Evolutionary conservation across 2,113 vertebrate species (phyloP).

Genomic region (Callospermophilus lateralis): DNA sequence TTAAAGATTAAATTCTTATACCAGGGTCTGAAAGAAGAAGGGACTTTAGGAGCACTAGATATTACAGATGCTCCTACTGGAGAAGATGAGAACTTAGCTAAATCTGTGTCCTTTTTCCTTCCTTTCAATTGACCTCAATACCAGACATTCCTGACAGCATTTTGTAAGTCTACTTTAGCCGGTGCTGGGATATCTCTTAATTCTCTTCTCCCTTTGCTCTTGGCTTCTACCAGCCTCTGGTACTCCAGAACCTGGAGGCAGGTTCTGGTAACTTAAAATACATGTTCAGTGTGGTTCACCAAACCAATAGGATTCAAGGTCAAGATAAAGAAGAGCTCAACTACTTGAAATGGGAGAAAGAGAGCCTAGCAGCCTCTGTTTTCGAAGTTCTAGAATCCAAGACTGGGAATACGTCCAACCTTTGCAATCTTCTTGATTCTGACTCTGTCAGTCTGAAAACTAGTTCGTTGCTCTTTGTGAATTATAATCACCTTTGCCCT

Average conservation of each 20-base stretch:
- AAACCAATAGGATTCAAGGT: conserved; percentile 6
- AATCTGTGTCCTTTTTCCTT: neutral
- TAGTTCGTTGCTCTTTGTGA: conserved; percentile 66
- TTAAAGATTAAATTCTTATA: neutral
- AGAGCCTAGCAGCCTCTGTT: neutral
- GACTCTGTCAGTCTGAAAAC: conserved; percentile 55
- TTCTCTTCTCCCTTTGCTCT: neutral
- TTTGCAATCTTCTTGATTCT: conserved; percentile 49
- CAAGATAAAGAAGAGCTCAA: neutral
- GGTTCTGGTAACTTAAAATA: neutral
- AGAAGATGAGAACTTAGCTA: neutral
- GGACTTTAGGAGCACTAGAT: neutral
- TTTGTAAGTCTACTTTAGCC: neutral
- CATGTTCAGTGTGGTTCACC: neutral
- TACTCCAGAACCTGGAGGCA: neutral
- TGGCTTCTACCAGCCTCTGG: neutral
- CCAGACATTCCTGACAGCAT: neutral
- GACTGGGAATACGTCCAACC: neutral
- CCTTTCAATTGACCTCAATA: neutral
- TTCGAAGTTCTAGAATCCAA: conserved; percentile 26
- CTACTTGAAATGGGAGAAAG: neutral
- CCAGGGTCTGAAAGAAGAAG: neutral
- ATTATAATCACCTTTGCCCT: conserved; percentile 58
- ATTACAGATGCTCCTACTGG: neutral
- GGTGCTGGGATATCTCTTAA: neutral